Evolutionary conservation across 2,888 invertebrate species (phyloP), one percentile per base, ranked within the genome.

Genomic region (Argyresthia albistria): DNA sequence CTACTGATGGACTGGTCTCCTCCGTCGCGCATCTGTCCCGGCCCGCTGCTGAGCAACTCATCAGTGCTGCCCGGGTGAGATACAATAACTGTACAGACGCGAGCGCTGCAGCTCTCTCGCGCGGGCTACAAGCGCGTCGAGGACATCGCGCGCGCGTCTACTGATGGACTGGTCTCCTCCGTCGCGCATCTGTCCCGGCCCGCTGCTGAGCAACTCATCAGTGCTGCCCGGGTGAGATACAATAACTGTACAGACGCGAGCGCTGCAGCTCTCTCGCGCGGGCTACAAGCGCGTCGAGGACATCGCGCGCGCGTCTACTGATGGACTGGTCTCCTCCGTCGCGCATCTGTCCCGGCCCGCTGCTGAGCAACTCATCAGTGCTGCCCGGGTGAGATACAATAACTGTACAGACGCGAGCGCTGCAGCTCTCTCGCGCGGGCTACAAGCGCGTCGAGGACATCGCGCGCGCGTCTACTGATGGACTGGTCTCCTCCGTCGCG

Each of bases 111-210:
- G 74, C 82, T 98, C 48, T 93, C 90, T 70, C 90, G 91, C 43
- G 95, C 95, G 0, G 98, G 98, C 0, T 97, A 90, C 77, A 93
- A 90, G 74, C 91, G 91, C 1, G 73, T 97, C 9, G 91, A 93
- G 62, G 91, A 91, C 54, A 81, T 98, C 52, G 97, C 97, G 0
- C 90, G 90, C 63, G 92, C 95, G 6, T 25, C 25, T 2, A 25
- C 25, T 25, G 25, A 25, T 6, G 25, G 25, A 2, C 25, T 25
- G 25, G 3, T 25, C 25, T 25, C 25, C 25, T 25, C 25, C 6
- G 25, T n/a, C n/a, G 25, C 25, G 47, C 1, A 1, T 8, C 42
- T 51, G 12, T 25, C 47, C 10, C 12, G 47, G 9, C 39, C 12
- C 25, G 46, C 43, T 2, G 51, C 51, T 8, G 36, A 39, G 12